phyloP scores from a whole-genome alignment of 2,888 invertebrate species.

The Eudemis profundana region DNA sequence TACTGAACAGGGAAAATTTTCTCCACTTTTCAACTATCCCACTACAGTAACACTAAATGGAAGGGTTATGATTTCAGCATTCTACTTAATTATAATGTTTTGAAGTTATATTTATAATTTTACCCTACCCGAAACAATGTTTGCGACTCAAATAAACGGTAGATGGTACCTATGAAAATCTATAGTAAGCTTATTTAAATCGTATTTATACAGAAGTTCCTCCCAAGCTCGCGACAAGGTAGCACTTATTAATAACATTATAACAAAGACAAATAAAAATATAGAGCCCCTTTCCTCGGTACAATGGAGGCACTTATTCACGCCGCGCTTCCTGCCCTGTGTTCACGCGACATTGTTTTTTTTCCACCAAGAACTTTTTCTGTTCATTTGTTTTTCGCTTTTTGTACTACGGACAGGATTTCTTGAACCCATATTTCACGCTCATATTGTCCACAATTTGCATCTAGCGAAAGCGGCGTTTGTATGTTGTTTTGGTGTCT shows the following conservation, averaged over 20 bases:
- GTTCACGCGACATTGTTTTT: slow-evolving; percentile 70
- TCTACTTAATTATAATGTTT: too few relatives aligned
- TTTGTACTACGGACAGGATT: slow-evolving; percentile 77
- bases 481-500: slow-evolving; percentile 37
- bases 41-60: too few relatives aligned
- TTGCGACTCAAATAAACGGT: too few relatives aligned
- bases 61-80: too few relatives aligned
- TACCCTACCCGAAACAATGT: too few relatives aligned
- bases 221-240: slow-evolving; percentile 28
- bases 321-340: slow-evolving; percentile 78
- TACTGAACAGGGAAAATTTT: too few relatives aligned
- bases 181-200: not conserved
- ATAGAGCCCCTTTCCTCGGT: slow-evolving; percentile 53
- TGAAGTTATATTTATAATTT: too few relatives aligned
- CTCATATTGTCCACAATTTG: slow-evolving; percentile 80
- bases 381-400: slow-evolving; percentile 78
- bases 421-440: slow-evolving; percentile 84
- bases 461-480: slow-evolving; percentile 53
- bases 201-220: slow-evolving; percentile 50
- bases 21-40: too few relatives aligned
- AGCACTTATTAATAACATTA: slow-evolving; percentile 39
- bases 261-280: slow-evolving; percentile 52
- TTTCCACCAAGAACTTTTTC: slow-evolving; percentile 71
- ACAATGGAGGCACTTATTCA: slow-evolving; percentile 78
- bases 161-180: too few relatives aligned